Base-by-base conservation (phyloP, 1,140 invertebrate genomes). In the Procambarus virginalis region DNA sequence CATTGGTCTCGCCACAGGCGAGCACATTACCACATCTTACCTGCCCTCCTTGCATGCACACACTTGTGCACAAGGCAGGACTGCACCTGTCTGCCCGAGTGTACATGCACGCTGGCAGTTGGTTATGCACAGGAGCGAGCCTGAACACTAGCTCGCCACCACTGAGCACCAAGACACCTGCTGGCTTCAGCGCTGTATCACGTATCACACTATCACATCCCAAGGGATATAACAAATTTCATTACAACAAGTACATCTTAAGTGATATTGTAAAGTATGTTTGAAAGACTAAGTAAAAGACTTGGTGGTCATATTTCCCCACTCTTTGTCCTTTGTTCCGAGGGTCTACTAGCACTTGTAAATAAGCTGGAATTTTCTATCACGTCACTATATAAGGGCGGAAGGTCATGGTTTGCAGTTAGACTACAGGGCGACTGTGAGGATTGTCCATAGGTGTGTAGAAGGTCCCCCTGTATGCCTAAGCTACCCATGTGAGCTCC, bases 211-310 rank as follows among this genome's bases (percentile, higher is more conserved):
- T 90, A 90, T 90, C 89, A 90, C 89, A 90, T 90, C 83, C 89
- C 89, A 85, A 81, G 79, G 89, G 89, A 90, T 84, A 86, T 90
- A 90, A 90, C 89, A 90, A 90, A 83, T 90, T 90, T 85, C 89
- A 85, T 90, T 90, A 90, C 89, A 89, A 89, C 86, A 90, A 90
- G 89, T 90, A 85, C 77, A 90, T 90, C 89, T 85, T 90, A 90
- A 90, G 89, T 90, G 83, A 90, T 90, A 90, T 89, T 77, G 83
- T 90, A 90, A 90, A 90, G 89, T 90, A 90, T 90, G 89, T 80
- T 90, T 90, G 89, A 90, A 90, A 90, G 89, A 90, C 89, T 90
- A 90, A 90, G 89, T 84, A 90, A 90, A 90, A 80, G 89, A 85
- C 89, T 90, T 90, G 83, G 60, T 90, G 89, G 89, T 90, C 89